phyloP scores from a whole-genome alignment of 2,113 vertebrate species.

The Apistogramma diplotaenia region DNA sequence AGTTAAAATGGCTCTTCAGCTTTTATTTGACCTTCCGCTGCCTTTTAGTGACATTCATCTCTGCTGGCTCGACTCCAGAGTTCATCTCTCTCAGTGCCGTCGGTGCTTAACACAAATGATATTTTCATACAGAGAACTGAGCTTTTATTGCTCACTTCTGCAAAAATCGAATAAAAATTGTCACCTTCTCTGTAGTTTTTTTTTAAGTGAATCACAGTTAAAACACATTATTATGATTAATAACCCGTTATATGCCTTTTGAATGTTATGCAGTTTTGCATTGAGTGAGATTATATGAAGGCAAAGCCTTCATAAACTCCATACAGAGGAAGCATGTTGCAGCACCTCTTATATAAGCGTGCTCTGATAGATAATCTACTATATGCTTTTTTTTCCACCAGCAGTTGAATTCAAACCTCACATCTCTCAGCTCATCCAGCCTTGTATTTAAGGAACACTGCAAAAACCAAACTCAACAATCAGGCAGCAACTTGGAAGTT shows the following conservation, averaged over 20 bases:
- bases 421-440: neutral
- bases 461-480: neutral
- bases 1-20: neutral
- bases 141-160: neutral
- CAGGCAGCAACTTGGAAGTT: neutral
- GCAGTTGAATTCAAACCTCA: neutral
- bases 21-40: conserved; percentile 1
- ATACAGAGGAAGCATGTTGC: neutral
- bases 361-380: neutral
- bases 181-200: no score
- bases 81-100: neutral
- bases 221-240: neutral
- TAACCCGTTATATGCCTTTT: neutral
- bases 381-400: neutral
- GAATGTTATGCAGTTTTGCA: neutral
- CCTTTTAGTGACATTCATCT: neutral
- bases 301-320: no score
- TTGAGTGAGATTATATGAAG: neutral
- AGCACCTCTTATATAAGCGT: neutral
- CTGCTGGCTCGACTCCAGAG: neutral
- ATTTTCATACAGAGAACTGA: neutral
- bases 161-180: no score
- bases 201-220: neutral
- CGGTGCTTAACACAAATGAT: neutral
- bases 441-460: neutral